Evolutionary conservation across 2,888 invertebrate species (phyloP), one percentile per base, ranked within the genome.

Genomic region (Rotaria socialis): DNA sequence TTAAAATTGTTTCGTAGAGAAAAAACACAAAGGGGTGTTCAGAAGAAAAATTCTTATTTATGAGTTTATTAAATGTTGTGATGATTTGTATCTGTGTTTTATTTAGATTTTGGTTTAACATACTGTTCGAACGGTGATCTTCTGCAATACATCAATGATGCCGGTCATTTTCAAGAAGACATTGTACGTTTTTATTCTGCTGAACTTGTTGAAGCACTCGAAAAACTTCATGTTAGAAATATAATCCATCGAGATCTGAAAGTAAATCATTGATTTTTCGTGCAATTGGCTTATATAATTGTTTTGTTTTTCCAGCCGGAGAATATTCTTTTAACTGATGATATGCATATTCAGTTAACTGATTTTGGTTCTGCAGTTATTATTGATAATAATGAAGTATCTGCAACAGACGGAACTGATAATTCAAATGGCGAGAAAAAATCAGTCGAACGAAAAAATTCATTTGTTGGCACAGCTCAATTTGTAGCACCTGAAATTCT

Each of bases 401-500:
- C 67, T 6, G 19, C 35, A 67, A 75, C 47, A 7, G 47, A 43
- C n/a, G 22, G 24, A 6, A 24, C n/a, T 24, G 19, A 80, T 11
- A 47, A 14, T 43, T 1, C 10, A 67, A 35, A 14, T 67, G 67
- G 41, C 3, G 84, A 85, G 19, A 55, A 87, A 19, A n/a, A 43
- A 14, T 19, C 22, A 35, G 35, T 58, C 43, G 80, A 87, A 87
- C 88, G 90, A 74, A 89, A 89, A 87, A 90, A 90, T 88, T 93
- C 93, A 19, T 98, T 99, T 92, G 98, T 98, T 24, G 99, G 99
- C 85, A 99, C 98, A 24, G 97, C 99, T 4, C 97, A 98, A 91
- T 99, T 98, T 91, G 97, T 99, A 0, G 97, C 97, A 87, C 99
- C 99, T 5, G 99, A 99, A 92, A 93, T 98, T 88, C 92, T 99